These are phyloP conservation scores for Potamilus streckersoni DNA, from an alignment of 1,140 invertebrate genomes.

Conservation along the genomic window DNA sequence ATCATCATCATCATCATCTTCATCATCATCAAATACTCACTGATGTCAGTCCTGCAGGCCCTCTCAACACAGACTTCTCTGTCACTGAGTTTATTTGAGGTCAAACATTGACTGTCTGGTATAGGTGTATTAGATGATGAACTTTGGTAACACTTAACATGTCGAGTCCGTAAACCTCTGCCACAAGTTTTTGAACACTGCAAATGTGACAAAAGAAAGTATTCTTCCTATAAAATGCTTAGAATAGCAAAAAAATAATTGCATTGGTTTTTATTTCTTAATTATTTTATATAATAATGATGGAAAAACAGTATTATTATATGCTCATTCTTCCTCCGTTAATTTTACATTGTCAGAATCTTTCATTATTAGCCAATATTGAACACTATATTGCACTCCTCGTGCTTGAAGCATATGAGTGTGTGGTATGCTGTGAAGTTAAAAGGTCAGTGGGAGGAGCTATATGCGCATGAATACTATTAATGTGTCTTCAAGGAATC, in stretches of 20 bases:
- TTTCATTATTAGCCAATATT: too few species aligned
- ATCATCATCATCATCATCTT: too few species aligned
- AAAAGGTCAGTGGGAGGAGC: too few species aligned
- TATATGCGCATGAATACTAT: too few species aligned
- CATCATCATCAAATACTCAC: slow-evolving; percentile 1
- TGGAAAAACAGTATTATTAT: too few species aligned
- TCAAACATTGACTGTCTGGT: not conserved
- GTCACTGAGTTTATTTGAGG: slow-evolving; percentile 5
- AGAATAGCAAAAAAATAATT: not conserved
- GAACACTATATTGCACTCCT: too few species aligned
- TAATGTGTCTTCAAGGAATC: too few species aligned
- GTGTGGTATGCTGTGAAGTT: too few species aligned
- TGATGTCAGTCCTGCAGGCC: slow-evolving; percentile 13
- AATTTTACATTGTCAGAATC: too few species aligned
- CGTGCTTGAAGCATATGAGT: too few species aligned
- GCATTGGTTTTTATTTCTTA: not conserved
- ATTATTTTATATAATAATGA: too few species aligned
- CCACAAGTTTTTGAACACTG: slow-evolving; percentile 25
- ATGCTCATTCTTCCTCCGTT: too few species aligned
- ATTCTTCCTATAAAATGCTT: not conserved
- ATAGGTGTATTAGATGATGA: slow-evolving; percentile 1
- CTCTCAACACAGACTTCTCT: slow-evolving; percentile 14
- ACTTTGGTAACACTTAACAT: slow-evolving; percentile 13
- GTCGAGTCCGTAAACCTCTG: slow-evolving; percentile 10
- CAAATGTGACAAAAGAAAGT: not conserved